phyloP scores from a whole-genome alignment of 1,140 invertebrate species.

The Camponotus vicinus region DNA sequence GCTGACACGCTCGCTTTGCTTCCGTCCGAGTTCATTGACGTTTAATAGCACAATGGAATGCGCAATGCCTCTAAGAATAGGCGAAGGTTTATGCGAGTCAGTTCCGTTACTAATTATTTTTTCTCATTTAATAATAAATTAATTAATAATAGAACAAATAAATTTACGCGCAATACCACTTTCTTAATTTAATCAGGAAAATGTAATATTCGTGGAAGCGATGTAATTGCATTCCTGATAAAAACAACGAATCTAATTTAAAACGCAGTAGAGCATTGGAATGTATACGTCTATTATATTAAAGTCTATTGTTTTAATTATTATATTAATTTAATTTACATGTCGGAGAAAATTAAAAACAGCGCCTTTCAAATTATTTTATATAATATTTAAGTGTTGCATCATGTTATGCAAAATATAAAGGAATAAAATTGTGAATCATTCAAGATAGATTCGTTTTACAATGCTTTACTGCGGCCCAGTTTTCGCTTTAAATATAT shows the following conservation, averaged over 20 bases:
- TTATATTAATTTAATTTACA: slow-evolving; percentile 13
- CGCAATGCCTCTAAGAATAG: background rate
- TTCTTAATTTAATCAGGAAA: slow-evolving; percentile 36
- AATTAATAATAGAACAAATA: background rate
- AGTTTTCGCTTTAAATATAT: background rate
- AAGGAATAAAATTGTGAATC: background rate
- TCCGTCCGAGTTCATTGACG: slow-evolving; percentile 47
- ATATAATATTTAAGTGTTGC: background rate
- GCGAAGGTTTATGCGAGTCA: background rate
- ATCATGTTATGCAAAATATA: background rate
- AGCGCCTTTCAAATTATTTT: background rate
- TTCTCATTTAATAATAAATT: background rate
- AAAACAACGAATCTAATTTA: background rate
- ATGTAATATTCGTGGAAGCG: background rate
- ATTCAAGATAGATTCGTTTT: background rate
- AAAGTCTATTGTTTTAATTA: background rate
- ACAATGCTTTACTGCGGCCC: background rate
- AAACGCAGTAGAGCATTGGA: background rate
- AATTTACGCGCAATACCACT: background rate
- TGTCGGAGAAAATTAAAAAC: background rate
- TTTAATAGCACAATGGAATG: slow-evolving; percentile 61
- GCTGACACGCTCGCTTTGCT: slow-evolving; percentile 76
- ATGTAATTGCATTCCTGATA: background rate
- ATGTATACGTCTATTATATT: background rate
- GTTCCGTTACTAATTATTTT: slow-evolving; percentile 12